Evolutionary conservation across 2,888 invertebrate species (phyloP), one percentile per base, ranked within the genome.

Genomic region (Calameuta idolon): DNA sequence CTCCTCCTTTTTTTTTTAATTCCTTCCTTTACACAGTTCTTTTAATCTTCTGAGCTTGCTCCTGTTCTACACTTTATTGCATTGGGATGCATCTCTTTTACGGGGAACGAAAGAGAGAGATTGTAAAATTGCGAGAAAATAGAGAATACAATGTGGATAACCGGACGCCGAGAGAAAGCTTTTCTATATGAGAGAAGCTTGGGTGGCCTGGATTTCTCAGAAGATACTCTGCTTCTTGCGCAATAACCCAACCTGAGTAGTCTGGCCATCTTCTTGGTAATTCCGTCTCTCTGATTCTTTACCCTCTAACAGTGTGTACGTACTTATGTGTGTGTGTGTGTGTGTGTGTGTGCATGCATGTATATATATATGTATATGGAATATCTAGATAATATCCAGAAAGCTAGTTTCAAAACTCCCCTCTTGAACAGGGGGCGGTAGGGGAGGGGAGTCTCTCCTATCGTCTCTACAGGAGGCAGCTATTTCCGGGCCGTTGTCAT

Each of bases 401-500:
- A 23, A 55, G 55, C 55, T 23, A 55, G 55, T 55, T 55, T 55
- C 23, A 55, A 15, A 55, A 55, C 55, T 55, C 23, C 55, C 55
- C 23, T 23, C 55, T 55, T 23, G 2, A 15, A 23, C 2, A 23
- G 40, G 40, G 23, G 5, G 15, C 15, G 15, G 40, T 5, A 40
- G 23, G 23, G 5, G 31, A 30, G 12, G 23, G 31, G 31, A 31
- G n/a, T 12, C 71, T 31, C 33, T 12, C 5, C 5, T 71, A 31
- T 12, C 31, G 5, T 23, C 34, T 71, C 31, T 33, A 23, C 15
- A 23, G 12, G 12, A 71, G 71, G 33, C 31, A 84, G 79, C 85
- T 86, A 86, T 89, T 89, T 85, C 82, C 84, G 79, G 71, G 81
- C 79, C 84, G 81, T 83, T 79, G 82, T 83, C 84, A 87, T 89